These are phyloP conservation scores for Xanthia togata DNA, from an alignment of 2,888 invertebrate genomes.

Conservation along the genomic window DNA sequence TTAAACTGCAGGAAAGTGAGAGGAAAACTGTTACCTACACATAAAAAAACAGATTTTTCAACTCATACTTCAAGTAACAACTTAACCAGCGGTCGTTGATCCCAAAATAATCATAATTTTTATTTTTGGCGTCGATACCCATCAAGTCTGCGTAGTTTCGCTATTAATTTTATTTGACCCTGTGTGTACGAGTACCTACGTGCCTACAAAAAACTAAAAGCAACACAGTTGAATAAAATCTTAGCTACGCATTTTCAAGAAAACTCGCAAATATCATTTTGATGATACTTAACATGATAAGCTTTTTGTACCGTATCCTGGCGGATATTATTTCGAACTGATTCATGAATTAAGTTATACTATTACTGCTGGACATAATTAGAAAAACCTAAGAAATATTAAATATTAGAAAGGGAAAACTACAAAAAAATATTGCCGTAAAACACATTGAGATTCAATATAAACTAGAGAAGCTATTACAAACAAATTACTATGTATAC, in stretches of 20 bases:
- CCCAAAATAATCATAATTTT: too few species aligned
- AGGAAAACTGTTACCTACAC: too few species aligned
- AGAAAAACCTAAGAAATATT: constrained; percentile 6
- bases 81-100: too few species aligned
- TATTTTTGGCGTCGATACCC: too few species aligned
- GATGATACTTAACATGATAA: not conserved
- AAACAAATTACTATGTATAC: too few species aligned
- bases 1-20: too few species aligned
- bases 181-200: not conserved
- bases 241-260: constrained; percentile 15
- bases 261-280: constrained; percentile 6
- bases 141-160: too few species aligned
- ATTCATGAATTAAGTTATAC: constrained; percentile 34
- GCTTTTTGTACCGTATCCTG: constrained; percentile 29
- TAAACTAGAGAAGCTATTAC: too few species aligned
- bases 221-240: not conserved
- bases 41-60: too few species aligned
- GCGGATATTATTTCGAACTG: constrained; percentile 45
- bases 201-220: constrained; percentile 1
- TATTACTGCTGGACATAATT: constrained; percentile 32
- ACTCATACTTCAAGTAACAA: too few species aligned
- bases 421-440: not conserved
- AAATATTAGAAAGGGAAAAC: not conserved
- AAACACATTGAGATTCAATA: not conserved
- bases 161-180: not conserved